A percentile compares a stretch with the other conserved stretches of the same genome.
These are phyloP conservation scores for Galeopterus variegatus DNA, from an alignment of 2,113 vertebrate genomes.

Conservation along the genomic window DNA sequence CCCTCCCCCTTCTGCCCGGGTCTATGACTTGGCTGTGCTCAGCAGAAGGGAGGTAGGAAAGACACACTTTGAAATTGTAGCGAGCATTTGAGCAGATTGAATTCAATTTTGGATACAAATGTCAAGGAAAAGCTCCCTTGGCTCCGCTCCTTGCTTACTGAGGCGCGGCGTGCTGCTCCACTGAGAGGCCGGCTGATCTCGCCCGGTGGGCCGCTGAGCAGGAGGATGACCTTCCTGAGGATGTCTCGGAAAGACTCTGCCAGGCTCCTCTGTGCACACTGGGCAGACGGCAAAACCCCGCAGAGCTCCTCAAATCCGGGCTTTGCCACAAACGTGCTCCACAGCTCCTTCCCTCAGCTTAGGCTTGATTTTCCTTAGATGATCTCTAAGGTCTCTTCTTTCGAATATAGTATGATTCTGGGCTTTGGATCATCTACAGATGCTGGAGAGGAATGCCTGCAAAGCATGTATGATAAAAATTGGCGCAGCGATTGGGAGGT, in stretches of 20 bases:
- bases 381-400: neutral
- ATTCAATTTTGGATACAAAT: constrained; percentile 74
- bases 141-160: constrained; percentile 59
- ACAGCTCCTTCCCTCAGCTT: neutral
- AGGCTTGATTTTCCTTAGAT: neutral
- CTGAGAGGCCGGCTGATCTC: neutral
- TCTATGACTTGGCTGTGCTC: constrained; percentile 8
- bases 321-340: neutral
- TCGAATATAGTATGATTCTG: constrained; percentile 14
- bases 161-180: neutral
- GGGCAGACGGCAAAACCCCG: neutral
- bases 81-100: constrained; percentile 24
- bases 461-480: neutral
- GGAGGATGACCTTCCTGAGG: neutral
- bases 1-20: neutral
- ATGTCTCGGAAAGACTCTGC: neutral
- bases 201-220: neutral
- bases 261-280: neutral
- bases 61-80: constrained; percentile 71
- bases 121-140: constrained; percentile 25
- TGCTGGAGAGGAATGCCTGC: neutral
- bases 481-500: neutral
- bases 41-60: constrained; percentile 44
- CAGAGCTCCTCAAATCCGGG: neutral
- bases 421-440: neutral